phyloP scores from a whole-genome alignment of 2,113 vertebrate genomes.

The Channa maculata region DNA sequence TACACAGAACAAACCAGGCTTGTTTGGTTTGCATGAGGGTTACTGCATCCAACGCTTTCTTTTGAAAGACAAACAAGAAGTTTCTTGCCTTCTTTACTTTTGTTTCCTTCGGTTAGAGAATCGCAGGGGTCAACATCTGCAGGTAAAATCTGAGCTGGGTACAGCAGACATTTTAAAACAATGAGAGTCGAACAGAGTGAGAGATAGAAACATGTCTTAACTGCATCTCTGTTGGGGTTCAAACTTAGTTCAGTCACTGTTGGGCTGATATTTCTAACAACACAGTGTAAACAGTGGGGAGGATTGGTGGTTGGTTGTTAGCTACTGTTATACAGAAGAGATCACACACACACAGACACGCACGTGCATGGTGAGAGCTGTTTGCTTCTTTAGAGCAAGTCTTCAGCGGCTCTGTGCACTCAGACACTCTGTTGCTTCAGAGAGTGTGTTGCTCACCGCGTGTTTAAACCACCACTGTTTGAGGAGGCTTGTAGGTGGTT shows the following conservation, averaged over 20 bases:
- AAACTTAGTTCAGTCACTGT: slow-evolving; percentile 51
- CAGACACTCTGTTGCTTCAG: background rate
- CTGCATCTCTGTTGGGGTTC: slow-evolving; percentile 57
- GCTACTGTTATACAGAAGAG: slow-evolving; percentile 39
- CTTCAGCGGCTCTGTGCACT: slow-evolving; percentile 19
- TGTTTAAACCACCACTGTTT: slow-evolving; percentile 58
- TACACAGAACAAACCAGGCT: slow-evolving; percentile 20
- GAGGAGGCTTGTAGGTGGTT: slow-evolving; percentile 56
- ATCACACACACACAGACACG: slow-evolving; percentile 25
- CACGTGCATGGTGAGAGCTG: slow-evolving; percentile 33
- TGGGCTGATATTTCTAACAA: slow-evolving; percentile 44
- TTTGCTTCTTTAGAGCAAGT: slow-evolving; percentile 53
- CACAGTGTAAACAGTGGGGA: slow-evolving; percentile 32
- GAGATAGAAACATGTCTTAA: slow-evolving; percentile 36
- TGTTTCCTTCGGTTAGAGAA: slow-evolving; percentile 17
- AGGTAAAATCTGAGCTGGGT: slow-evolving; percentile 27
- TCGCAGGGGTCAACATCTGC: slow-evolving; percentile 42
- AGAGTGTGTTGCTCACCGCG: slow-evolving; percentile 39
- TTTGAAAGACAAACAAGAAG: slow-evolving; percentile 18
- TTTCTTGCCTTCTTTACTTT: slow-evolving; percentile 28
- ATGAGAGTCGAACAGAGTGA: slow-evolving; percentile 16
- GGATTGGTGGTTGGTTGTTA: slow-evolving; percentile 34
- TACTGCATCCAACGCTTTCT: background rate
- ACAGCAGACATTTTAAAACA: slow-evolving; percentile 36
- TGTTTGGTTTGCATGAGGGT: slow-evolving; percentile 33